Evolutionary conservation across 2,888 invertebrate genomes (phyloP).

Genomic region (Diploptera punctata): DNA sequence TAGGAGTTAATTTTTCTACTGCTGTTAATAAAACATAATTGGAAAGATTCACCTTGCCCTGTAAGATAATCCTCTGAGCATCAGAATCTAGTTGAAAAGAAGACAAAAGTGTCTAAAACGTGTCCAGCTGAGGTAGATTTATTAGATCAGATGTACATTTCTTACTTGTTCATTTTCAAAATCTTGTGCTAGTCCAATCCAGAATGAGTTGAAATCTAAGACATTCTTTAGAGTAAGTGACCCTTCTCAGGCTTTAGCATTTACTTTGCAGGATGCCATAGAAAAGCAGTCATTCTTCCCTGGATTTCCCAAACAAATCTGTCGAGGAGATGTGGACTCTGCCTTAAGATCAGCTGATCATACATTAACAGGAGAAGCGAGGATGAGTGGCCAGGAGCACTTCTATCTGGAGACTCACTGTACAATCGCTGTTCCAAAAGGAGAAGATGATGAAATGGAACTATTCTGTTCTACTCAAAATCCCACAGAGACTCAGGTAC

Average conservation of each 20-base stretch:
- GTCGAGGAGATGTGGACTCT: constrained; percentile 70
- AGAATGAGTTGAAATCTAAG: neutral
- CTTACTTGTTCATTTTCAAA: neutral
- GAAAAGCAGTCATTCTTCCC: constrained; percentile 73
- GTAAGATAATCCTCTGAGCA: too few species aligned
- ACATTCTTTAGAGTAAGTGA: neutral
- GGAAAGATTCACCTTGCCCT: too few species aligned
- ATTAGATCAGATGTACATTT: neutral
- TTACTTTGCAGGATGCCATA: constrained; percentile 73
- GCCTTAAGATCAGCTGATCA: constrained; percentile 73
- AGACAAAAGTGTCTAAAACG: too few species aligned
- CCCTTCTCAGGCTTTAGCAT: too few species aligned
- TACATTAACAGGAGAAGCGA: constrained; percentile 77
- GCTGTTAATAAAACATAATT: too few species aligned
- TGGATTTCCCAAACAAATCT: constrained; percentile 64
- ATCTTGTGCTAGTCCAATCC: neutral
- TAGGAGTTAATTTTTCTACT: too few species aligned
- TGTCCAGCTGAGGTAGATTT: too few species aligned
- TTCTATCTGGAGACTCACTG: constrained; percentile 94
- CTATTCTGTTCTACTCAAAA: constrained; percentile 85
- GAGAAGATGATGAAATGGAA: constrained; percentile 85
- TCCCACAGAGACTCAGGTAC: constrained; percentile 76
- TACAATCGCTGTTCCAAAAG: constrained; percentile 72
- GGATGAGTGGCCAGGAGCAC: constrained; percentile 94
- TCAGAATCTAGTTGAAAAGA: too few species aligned